phyloP scores from a whole-genome alignment of 2,797 vertebrate species.

The Amphiprion clarkii region DNA sequence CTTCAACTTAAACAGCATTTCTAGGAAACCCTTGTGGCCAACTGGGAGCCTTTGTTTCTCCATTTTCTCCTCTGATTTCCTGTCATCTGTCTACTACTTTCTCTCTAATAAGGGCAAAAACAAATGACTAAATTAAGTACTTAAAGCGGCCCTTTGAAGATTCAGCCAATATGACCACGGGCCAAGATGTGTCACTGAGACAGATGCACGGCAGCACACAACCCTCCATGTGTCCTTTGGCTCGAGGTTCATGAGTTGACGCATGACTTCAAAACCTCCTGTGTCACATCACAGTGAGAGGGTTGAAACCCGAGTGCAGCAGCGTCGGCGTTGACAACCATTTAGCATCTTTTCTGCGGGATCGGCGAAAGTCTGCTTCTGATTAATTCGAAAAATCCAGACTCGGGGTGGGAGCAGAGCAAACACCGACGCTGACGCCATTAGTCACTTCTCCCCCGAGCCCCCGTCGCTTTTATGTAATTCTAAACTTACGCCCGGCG shows the following conservation, averaged over 20 bases:
- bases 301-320: conserved; percentile 13
- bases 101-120: neutral
- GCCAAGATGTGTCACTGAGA: conserved; percentile 1
- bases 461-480: conserved; percentile 53
- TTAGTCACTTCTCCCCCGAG: conserved; percentile 52
- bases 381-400: conserved; percentile 31
- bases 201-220: neutral
- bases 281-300: neutral
- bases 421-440: conserved; percentile 53
- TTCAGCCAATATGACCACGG: neutral
- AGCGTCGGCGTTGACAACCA: conserved; percentile 14
- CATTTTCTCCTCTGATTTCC: neutral
- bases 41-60: neutral
- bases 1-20: neutral
- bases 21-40: neutral
- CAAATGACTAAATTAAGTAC: neutral
- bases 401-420: conserved; percentile 6
- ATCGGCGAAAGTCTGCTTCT: conserved; percentile 37
- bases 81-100: neutral
- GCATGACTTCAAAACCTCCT: conserved; percentile 13
- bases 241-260: neutral
- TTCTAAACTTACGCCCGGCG: conserved; percentile 44
- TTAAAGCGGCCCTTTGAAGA: conserved; percentile 12
- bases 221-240: conserved; percentile 9
- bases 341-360: conserved; percentile 24